Evolutionary conservation across 2,113 vertebrate genomes (phyloP), one percentile per base, ranked within the genome.

Genomic region (Nerophis lumbriciformis): DNA sequence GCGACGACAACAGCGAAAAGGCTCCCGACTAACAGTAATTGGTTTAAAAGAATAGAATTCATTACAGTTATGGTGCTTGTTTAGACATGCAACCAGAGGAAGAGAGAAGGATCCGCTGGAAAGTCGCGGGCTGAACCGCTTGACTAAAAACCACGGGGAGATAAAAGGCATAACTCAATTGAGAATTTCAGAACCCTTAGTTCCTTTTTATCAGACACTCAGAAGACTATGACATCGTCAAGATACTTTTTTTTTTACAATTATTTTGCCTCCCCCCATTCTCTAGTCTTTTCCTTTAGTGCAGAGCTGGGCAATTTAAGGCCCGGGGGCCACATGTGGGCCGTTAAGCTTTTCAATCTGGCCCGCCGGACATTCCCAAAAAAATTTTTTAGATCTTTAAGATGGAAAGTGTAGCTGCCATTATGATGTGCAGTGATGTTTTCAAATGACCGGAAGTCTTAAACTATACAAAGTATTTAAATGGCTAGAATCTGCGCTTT

Each of bases 41-140:
- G 88, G 88, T 85, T 91, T 86, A 88, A 89, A 91, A 90, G 88
- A 87, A 88, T 90, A 86, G 85, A 88, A 90, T 90, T 91, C 87
- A 90, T 89, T 90, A 90, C 81, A 78, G 78, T 84, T 88, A 85
- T 77, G 71, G 82, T 66, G 75, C 86, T 89, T 89, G 84, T 90
- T 89, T 83, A 81, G 85, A 88, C 85, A 87, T 85, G 86, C 85
- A 88, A 91, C 90, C 88, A 87, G 82, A 77, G 68, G 65, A 71
- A 73, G 68, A 59, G 42, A 83, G 85, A 82, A 73, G 78, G 68
- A 87, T 76, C 77, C 85, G 83, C 85, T 60, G 71, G 88, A 90
- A 89, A 85, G 80, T 84, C 77, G 76, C 64, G 42, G 53, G 82
- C 80, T 88, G 88, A 88, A 88, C 89, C 86, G 83, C 83, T 86